Conservation (phyloP, 1,140 invertebrate species). For the Heliconius melpomene region DNA sequence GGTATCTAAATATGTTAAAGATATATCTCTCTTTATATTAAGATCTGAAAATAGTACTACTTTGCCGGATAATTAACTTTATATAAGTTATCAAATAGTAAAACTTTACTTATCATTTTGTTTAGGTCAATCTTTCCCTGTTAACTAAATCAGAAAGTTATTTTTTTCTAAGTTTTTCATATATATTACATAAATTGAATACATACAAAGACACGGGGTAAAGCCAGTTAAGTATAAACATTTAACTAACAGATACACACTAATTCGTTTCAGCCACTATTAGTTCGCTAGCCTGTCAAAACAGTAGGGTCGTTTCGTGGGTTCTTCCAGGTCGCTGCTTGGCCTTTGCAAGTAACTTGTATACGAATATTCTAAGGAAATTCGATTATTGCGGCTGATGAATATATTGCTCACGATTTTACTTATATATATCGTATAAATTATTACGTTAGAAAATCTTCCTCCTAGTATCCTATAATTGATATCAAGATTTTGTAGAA, state of each 20-base stretch:
- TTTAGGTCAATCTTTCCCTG: too few relatives aligned
- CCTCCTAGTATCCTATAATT: too few relatives aligned
- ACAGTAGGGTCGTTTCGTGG: slow-evolving; percentile 55
- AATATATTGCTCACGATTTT: neutral
- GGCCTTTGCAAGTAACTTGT: slow-evolving; percentile 32
- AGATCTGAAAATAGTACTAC: too few relatives aligned
- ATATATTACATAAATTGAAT: too few relatives aligned
- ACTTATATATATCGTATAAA: neutral
- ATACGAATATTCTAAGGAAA: slow-evolving; percentile 7
- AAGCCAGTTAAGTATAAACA: neutral
- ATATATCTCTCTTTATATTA: too few relatives aligned
- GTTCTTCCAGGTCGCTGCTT: slow-evolving; percentile 57
- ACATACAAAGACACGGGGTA: too few relatives aligned
- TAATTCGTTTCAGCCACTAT: slow-evolving; percentile 48
- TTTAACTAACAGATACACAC: slow-evolving; percentile 44
- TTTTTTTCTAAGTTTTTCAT: neutral
- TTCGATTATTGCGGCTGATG: neutral
- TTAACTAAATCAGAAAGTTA: too few relatives aligned
- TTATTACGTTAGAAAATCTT: neutral
- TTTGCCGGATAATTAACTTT: too few relatives aligned
- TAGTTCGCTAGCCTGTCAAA: slow-evolving; percentile 67
- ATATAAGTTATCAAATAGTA: too few relatives aligned
- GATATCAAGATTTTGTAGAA: too few relatives aligned
- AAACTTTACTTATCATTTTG: too few relatives aligned
- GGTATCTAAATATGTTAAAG: too few relatives aligned